A percentile compares a stretch with the other conserved stretches of the same genome.
Evolutionary conservation across 2,797 vertebrate species (phyloP).

Genomic region (Allobates femoralis): DNA sequence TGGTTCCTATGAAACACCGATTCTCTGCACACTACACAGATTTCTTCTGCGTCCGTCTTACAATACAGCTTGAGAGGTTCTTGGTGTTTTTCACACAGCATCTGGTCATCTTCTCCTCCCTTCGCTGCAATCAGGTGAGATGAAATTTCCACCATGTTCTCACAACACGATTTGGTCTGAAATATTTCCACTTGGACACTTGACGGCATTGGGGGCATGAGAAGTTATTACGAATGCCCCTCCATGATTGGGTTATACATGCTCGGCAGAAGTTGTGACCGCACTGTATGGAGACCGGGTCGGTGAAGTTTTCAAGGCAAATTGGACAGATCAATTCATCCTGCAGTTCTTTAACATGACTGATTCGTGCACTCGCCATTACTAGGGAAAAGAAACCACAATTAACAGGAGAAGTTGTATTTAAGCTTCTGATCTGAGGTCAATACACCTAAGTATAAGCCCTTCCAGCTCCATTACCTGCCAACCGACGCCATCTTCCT

Average conservation of each 20-base stretch:
- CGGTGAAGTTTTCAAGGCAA: conserved; percentile 75
- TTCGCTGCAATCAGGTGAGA: conserved; percentile 62
- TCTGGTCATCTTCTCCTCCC: neutral
- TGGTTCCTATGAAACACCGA: conserved; percentile 72
- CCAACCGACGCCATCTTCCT: too few species aligned
- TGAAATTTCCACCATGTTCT: conserved; percentile 67
- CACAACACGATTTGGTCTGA: conserved; percentile 75
- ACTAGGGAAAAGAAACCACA: conserved; percentile 8
- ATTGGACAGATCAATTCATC: conserved; percentile 75
- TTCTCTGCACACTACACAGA: conserved; percentile 73
- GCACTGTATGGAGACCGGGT: conserved; percentile 74
- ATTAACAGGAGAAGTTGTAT: neutral
- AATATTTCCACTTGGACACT: conserved; percentile 71
- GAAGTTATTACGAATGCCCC: conserved; percentile 69
- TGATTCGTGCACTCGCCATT: conserved; percentile 64
- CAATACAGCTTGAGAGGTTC: conserved; percentile 73
- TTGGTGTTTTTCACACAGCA: conserved; percentile 67
- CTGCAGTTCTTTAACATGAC: conserved; percentile 69
- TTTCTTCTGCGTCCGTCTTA: conserved; percentile 68
- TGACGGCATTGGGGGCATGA: conserved; percentile 76
- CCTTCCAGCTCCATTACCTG: neutral
- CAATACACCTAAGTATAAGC: neutral
- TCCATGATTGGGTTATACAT: conserved; percentile 76
- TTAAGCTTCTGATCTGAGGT: neutral
- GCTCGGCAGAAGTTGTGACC: conserved; percentile 77